Evolutionary conservation across 2,113 vertebrate genomes (phyloP), one percentile per base, ranked within the genome.

Genomic region (Labeo rohita): DNA sequence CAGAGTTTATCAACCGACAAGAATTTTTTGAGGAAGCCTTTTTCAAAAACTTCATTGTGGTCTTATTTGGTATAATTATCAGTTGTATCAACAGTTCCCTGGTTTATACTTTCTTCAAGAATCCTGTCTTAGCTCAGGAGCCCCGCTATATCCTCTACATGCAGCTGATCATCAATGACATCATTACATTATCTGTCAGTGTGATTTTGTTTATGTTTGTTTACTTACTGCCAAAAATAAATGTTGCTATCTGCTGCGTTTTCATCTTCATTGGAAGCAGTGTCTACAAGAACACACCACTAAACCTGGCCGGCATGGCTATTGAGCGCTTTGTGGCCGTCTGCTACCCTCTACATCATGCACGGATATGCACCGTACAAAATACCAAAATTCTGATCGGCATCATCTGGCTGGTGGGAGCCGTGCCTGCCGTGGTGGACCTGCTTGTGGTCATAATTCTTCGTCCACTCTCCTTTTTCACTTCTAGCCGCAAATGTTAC

Each of bases 291-390:
- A 87, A 82, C 28, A 28, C 28, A 28, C 88, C 88, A 0, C 15
- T 87, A 5, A 87, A 59, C 52, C 79, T 89, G 50, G 83, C 78
- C 28, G 83, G 43, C 49, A 89, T 85, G 83, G 54, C 72, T 8
- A n/a, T 85, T n/a, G 88, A 89, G 81, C 59, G 86, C 2, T 89
- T 82, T 18, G 78, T 87, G 50, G 88, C 88, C 16, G 65, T 89
- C 50, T 82, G 88, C 49, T 74, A 50, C 28, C 86, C 86, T 18
- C 70, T 87, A 49, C 81, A 87, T 23, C 88, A 87, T 10, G 61
- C 78, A 49, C 78, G 36, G 28, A 66, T 87, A 78, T 87, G 83
- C 52, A 89, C 81, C 5, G 34, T 85, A 12, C 9, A 16, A 15
- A n/a, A 72, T 28, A 87, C 78, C 15, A 59, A 82, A 28, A 21